phyloP scores from a whole-genome alignment of 2,888 invertebrate genomes.

The Pantelozetes paolii region DNA sequence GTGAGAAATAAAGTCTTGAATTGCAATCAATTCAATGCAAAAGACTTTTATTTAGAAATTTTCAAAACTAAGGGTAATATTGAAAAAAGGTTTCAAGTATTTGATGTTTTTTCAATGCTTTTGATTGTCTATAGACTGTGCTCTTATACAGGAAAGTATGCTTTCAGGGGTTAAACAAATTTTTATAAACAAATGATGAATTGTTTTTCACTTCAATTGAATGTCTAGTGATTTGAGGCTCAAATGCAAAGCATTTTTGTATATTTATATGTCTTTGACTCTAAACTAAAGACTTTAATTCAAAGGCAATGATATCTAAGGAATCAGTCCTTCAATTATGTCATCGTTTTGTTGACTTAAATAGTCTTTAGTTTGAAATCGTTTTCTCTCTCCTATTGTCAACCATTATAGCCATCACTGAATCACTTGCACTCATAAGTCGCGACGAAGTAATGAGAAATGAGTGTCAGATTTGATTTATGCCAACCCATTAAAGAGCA shows the following conservation, averaged over 20 bases:
- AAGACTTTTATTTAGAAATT: not conserved
- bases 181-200: too few species aligned
- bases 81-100: too few species aligned
- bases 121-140: too few species aligned
- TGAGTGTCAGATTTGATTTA: slow-evolving; percentile 3
- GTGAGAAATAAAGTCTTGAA: too few species aligned
- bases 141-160: too few species aligned
- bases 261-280: too few species aligned
- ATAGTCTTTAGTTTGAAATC: not conserved
- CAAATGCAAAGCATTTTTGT: too few species aligned
- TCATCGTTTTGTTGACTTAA: not conserved
- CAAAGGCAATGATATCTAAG: not conserved
- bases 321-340: slow-evolving; percentile 21
- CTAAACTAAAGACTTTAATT: not conserved
- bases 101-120: too few species aligned
- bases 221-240: too few species aligned
- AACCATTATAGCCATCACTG: not conserved
- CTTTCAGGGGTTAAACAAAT: too few species aligned
- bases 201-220: too few species aligned
- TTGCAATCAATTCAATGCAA: not conserved
- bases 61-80: too few species aligned
- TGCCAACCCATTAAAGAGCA: not conserved
- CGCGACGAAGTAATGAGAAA: slow-evolving; percentile 13
- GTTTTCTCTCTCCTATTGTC: not conserved
- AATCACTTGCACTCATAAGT: not conserved